Evolutionary conservation across 2,113 vertebrate species (phyloP).

Genomic region (Oreamnos americanus): DNA sequence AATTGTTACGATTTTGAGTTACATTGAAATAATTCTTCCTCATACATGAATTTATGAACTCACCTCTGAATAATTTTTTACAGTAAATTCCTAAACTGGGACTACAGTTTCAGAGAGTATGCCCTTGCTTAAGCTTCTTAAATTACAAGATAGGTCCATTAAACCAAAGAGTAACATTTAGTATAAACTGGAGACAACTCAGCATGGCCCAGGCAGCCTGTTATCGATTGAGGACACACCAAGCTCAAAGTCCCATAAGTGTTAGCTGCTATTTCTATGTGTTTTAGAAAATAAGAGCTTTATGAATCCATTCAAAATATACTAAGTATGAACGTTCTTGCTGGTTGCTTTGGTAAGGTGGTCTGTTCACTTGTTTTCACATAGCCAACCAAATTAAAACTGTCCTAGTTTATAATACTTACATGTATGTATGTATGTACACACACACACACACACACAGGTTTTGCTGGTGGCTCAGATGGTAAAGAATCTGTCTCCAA

Average conservation of each 20-base stretch:
- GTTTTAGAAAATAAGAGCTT: neutral
- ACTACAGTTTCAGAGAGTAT: neutral
- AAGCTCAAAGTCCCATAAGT: neutral
- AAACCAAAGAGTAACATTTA: neutral
- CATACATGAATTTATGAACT: conserved; percentile 31
- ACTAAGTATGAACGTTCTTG: neutral
- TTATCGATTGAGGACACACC: neutral
- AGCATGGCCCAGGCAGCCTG: neutral
- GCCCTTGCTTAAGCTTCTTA: neutral
- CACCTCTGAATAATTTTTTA: conserved; percentile 5
- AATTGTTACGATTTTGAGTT: neutral
- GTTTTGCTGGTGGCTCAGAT: neutral
- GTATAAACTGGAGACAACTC: neutral
- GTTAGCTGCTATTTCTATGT: neutral
- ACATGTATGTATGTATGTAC: neutral
- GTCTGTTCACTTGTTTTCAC: neutral
- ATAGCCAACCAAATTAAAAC: neutral
- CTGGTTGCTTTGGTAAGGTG: neutral
- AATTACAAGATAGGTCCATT: neutral
- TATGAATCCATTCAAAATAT: neutral
- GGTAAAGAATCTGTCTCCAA: neutral
- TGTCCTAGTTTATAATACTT: neutral
- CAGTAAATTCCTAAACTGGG: neutral
- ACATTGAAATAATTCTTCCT: conserved; percentile 41
- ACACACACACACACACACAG: neutral